Evolutionary conservation across 1,140 invertebrate genomes (phyloP), one percentile per base, ranked within the genome.

Genomic region (Brachionus rubens): DNA sequence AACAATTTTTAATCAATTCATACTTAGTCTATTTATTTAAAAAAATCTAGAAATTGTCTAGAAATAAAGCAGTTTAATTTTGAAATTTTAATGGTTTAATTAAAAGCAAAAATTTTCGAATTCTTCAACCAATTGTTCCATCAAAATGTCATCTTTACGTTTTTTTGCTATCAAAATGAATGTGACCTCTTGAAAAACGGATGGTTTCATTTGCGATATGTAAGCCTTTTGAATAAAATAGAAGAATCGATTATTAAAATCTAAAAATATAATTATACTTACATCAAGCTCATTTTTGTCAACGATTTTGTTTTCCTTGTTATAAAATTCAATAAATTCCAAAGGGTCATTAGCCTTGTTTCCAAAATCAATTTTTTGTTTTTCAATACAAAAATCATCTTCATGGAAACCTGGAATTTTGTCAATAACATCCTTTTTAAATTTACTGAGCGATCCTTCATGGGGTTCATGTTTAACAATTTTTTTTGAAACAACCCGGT

Each of bases 301-400:
- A 9, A 62, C 56, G 10, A 62, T 62, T 40, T 62, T 14, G 16
- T 16, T 36, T n/a, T 62, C 19, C 36, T 62, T 62, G 16, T 33
- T 33, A 62, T 40, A 62, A 33, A 62, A 62, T 19, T 62, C 56
- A 62, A 62, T 28, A 62, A 21, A 36, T 16, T 62, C 30, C 4
- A 62, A 12, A 36, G 56, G 56, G 19, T 62, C 56, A 7, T 40
- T 40, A 19, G n/a, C 5, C 33, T 41, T 62, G 16, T 19, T 62
- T 28, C 30, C 56, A 62, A 62, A 62, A 21, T 62, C 36, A 5
- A 62, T 62, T 19, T 21, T 62, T 62, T 28, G 36, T 36, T 40
- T 16, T 33, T 36, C 36, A 36, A 62, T 36, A 14, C 16, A 16
- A 9, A 62, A 36, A 40, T 62, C 56, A n/a, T 62, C 56, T 62